Conservation (phyloP, 2,888 invertebrate genomes). For the Iphiclides podalirius region DNA sequence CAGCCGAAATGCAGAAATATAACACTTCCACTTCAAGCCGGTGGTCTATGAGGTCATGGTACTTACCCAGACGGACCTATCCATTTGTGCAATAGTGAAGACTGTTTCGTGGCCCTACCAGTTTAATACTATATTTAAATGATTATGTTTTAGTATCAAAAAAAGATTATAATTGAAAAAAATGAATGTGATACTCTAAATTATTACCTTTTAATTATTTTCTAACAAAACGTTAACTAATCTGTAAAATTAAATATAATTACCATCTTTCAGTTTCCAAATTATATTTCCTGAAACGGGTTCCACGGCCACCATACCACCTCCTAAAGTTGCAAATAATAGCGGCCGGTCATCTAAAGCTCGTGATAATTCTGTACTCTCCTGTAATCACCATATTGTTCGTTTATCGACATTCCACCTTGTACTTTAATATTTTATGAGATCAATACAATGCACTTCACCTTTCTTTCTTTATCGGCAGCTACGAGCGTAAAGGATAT, state of each 20-base stretch:
- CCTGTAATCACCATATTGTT: conserved; percentile 53
- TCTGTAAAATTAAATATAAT: conserved; percentile 20
- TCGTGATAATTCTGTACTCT: conserved; percentile 83
- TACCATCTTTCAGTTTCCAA: conserved; percentile 96
- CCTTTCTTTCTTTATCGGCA: conserved; percentile 59
- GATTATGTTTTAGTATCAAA: too few relatives aligned
- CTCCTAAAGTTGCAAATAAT: conserved; percentile 95
- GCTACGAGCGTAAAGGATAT: conserved; percentile 53
- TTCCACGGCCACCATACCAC: conserved; percentile 94
- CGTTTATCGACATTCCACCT: conserved; percentile 28
- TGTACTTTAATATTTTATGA: conserved; percentile 29
- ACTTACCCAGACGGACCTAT: too few relatives aligned
- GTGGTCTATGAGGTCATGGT: too few relatives aligned
- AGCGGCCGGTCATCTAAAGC: conserved; percentile 86
- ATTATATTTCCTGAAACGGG: conserved; percentile 90
- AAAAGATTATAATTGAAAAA: too few relatives aligned
- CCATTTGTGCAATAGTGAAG: too few relatives aligned
- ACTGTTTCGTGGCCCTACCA: too few relatives aligned
- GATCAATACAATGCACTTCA: conserved; percentile 41
- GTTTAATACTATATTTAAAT: too few relatives aligned
- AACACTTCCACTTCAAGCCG: too few relatives aligned
- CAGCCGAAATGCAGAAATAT: too few relatives aligned
- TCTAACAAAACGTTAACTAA: too few relatives aligned
- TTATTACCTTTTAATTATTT: too few relatives aligned
- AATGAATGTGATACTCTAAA: too few relatives aligned